Conservation (phyloP, 2,888 invertebrate genomes). For the Agrotis exclamationis region DNA sequence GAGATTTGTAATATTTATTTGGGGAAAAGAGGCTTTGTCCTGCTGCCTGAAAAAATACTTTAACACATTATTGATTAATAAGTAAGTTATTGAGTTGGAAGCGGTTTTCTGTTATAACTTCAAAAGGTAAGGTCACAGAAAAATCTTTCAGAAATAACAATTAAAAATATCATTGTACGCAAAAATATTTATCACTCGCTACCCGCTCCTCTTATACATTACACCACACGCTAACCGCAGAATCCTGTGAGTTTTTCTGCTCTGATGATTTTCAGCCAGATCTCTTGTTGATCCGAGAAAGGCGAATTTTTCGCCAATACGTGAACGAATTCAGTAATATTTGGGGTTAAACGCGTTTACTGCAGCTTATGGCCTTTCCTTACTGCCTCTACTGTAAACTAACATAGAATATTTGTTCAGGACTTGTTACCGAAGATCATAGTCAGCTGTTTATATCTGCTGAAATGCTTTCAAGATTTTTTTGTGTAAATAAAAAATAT, state of each 20-base stretch:
- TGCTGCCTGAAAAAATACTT: no score
- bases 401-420: slow-evolving; percentile 69
- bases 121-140: no score
- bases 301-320: slow-evolving; percentile 86
- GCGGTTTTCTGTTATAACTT: no score
- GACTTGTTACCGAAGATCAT: slow-evolving; percentile 63
- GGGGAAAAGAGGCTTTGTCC: no score
- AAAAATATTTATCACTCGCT: background rate
- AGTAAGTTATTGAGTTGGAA: no score
- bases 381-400: slow-evolving; percentile 60
- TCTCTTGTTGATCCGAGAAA: slow-evolving; percentile 89
- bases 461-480: slow-evolving; percentile 25
- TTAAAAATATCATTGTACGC: no score
- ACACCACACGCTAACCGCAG: slow-evolving; percentile 64
- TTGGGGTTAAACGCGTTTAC: slow-evolving; percentile 68
- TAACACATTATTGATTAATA: no score
- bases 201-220: slow-evolving; percentile 40
- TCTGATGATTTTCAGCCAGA: slow-evolving; percentile 86
- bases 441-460: slow-evolving; percentile 39
- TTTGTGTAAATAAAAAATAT: slow-evolving; percentile 18
- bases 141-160: no score
- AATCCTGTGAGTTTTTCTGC: slow-evolving; percentile 85
- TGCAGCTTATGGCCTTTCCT: slow-evolving; percentile 67
- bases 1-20: no score
- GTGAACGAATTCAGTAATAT: slow-evolving; percentile 84